Evolutionary conservation across 35 echinoderm and acorn worm species (phyloP).

Genomic region (Lytechinus variegatus): DNA sequence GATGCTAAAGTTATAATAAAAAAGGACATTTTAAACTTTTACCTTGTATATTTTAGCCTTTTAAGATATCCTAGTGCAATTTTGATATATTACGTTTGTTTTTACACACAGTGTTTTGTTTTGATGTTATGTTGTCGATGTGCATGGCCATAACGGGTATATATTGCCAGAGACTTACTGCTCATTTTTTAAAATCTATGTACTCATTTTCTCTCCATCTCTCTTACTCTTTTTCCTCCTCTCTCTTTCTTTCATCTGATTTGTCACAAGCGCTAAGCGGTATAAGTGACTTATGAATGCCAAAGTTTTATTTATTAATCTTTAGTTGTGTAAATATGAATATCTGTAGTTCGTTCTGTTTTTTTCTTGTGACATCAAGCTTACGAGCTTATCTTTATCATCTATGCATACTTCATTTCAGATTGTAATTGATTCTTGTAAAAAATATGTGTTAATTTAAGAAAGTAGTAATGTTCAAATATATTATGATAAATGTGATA

Average conservation of each 20-base stretch:
- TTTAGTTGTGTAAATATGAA: not conserved
- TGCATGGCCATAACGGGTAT: conserved; percentile 29
- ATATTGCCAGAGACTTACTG: not conserved
- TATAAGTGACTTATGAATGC: not conserved
- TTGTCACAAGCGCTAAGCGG: not conserved
- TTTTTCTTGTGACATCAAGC: not conserved
- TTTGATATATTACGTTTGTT: conserved; percentile 14
- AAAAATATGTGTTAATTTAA: not conserved
- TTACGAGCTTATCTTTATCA: not conserved
- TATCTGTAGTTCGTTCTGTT: not conserved
- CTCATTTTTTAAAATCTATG: not conserved
- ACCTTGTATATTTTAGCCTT: conserved; percentile 29
- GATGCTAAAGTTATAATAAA: not conserved
- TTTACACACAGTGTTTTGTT: not conserved
- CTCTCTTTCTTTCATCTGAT: not conserved
- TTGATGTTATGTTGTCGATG: not conserved
- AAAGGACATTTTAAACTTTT: not conserved
- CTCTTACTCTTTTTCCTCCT: not conserved
- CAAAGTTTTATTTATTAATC: conserved; percentile 8
- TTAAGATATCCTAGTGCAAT: conserved; percentile 25
- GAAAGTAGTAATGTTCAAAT: not conserved
- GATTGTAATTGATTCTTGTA: not conserved
- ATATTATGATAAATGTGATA: not conserved
- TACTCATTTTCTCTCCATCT: not conserved
- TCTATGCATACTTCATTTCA: not conserved